phyloP scores from a whole-genome alignment of 2,797 vertebrate species.

The Siniperca obscura region DNA sequence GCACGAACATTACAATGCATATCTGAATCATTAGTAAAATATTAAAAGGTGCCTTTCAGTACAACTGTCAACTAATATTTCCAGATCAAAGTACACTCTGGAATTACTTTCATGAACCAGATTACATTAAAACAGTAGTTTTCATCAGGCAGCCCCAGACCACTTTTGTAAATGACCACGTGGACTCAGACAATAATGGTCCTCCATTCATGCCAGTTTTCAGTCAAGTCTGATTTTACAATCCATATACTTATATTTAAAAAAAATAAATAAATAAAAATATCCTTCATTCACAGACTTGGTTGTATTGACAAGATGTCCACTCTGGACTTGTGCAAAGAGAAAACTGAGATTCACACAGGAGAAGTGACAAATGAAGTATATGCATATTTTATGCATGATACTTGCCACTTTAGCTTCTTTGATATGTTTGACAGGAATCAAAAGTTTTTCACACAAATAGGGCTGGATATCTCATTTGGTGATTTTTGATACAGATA shows the following conservation, averaged over 20 bases:
- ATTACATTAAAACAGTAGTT: constrained; percentile 15
- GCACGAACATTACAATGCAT: not conserved
- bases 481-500: constrained; percentile 33
- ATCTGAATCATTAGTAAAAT: not conserved
- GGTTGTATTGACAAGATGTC: not conserved
- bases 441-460: constrained; percentile 10
- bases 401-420: not conserved
- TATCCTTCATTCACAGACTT: not conserved
- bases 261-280: not conserved
- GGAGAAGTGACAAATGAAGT: constrained; percentile 13
- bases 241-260: not conserved
- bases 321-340: constrained; percentile 4
- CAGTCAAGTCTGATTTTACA: not conserved
- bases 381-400: not conserved
- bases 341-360: not conserved
- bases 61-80: constrained; percentile 4
- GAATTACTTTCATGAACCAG: not conserved
- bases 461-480: constrained; percentile 55
- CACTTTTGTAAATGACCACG: not conserved
- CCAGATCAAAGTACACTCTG: not conserved
- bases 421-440: constrained; percentile 30
- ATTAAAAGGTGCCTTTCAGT: not conserved
- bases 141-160: not conserved
- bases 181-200: not conserved
- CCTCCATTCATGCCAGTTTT: not conserved